Evolutionary conservation across 2,888 invertebrate genomes (phyloP), one percentile per base, ranked within the genome.

Genomic region (Apodemia mormo): DNA sequence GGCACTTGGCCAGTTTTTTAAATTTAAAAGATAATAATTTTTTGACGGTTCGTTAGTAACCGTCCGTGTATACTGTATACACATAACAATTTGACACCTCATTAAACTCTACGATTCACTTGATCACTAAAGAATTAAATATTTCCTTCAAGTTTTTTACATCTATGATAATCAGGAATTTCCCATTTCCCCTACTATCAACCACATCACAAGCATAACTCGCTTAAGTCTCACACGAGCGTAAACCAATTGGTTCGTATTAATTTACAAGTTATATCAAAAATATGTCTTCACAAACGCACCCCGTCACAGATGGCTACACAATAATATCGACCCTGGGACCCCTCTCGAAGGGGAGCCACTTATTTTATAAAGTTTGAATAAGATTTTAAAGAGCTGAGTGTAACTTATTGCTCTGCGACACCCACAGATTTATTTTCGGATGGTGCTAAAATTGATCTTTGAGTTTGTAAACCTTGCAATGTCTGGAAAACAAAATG

Each of bases 211-310:
- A 85, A 90, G 87, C 85, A 80, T 85, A 80, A 85, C 81, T 84
- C 87, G 40, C 40, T 43, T 43, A 88, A 90, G 91, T 90, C 86
- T 88, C 87, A 88, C 90, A 90, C 90, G 86, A 88, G 90, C 90
- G 90, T 90, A 90, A 91, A 91, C 87, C 90, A 90, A 92, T 92
- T 90, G 87, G 86, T 89, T 88, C 79, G 85, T 81, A 88, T 90
- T 90, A 91, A 92, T 92, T 92, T 92, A 92, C 88, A 90, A 90
- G 90, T 87, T 88, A 90, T 90, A 91, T 91, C 91, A 91, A 91
- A 92, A 93, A 92, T 92, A 92, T 92, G 92, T 90, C 90, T 89
- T 87, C 88, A 49, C 85, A 87, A 85, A 90, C 90, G 84, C 86
- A 88, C 87, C 84, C 81, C 87, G 92, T 90, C 92, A 89, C 92